These are phyloP conservation scores for Amphiduros pacificus DNA, from an alignment of 2,888 invertebrate species.

Conservation along the genomic window DNA sequence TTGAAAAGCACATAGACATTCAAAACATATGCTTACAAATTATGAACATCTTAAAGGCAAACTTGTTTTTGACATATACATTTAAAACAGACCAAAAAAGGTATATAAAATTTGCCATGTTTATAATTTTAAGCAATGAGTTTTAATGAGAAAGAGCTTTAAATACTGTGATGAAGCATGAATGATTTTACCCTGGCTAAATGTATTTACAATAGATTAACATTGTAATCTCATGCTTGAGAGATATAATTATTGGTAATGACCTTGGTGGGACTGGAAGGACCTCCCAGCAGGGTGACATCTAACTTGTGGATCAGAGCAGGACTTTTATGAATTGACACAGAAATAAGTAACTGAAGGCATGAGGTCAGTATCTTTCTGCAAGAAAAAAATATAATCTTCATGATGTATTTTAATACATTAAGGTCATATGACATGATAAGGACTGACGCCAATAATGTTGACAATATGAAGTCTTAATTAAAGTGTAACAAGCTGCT, in stretches of 20 bases:
- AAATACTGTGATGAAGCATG: no score
- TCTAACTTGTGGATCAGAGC: constrained; percentile 50
- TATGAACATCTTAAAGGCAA: no score
- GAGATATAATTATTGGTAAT: background rate
- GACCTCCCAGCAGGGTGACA: constrained; percentile 46
- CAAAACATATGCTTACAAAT: no score
- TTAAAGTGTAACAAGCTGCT: no score
- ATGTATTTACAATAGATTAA: no score
- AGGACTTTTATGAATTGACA: constrained; percentile 49
- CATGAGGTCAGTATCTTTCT: constrained; percentile 44
- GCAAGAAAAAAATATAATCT: constrained; percentile 6
- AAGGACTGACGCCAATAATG: no score
- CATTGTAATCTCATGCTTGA: background rate
- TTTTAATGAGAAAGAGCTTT: background rate
- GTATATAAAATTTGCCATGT: background rate
- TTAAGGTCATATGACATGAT: background rate
- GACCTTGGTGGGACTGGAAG: constrained; percentile 22
- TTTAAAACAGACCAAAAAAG: background rate
- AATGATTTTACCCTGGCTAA: no score
- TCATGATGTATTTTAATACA: background rate
- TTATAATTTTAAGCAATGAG: background rate
- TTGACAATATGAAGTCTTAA: no score
- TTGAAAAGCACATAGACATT: no score
- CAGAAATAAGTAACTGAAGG: constrained; percentile 48
- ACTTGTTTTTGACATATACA: no score